These are phyloP conservation scores for Drosophila nikananu DNA, from an alignment of 1,140 invertebrate species.

Conservation along the genomic window DNA sequence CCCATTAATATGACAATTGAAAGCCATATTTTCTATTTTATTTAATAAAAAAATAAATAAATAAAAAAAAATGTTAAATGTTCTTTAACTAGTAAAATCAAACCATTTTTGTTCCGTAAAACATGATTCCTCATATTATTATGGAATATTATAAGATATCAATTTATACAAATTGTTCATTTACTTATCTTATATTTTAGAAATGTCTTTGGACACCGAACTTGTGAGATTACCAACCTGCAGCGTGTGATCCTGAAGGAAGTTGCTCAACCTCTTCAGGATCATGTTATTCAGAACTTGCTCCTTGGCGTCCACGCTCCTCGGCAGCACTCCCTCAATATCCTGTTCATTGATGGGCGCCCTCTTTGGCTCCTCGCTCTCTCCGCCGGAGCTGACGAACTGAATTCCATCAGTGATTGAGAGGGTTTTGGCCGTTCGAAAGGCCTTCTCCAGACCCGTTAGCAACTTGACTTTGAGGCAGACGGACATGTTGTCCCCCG, in stretches of 20 bases:
- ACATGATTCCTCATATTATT: background rate
- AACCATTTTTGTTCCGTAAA: background rate
- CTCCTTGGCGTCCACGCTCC: slow-evolving; percentile 90
- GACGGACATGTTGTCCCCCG: slow-evolving; percentile 88
- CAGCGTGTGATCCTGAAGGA: slow-evolving; percentile 91
- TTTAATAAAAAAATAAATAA: too few relatives aligned
- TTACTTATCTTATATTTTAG: background rate
- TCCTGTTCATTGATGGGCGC: slow-evolving; percentile 86
- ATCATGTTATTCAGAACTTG: slow-evolving; percentile 91
- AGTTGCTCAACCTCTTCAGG: slow-evolving; percentile 89
- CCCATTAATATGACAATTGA: too few relatives aligned
- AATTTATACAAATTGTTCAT: background rate
- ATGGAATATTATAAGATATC: background rate
- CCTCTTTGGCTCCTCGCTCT: slow-evolving; percentile 55
- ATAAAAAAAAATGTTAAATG: too few relatives aligned
- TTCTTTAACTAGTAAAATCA: too few relatives aligned
- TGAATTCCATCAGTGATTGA: slow-evolving; percentile 90
- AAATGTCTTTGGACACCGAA: too few relatives aligned
- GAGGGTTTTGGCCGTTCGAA: slow-evolving; percentile 88
- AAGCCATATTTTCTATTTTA: background rate
- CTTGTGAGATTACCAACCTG: slow-evolving; percentile 86
- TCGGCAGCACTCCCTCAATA: slow-evolving; percentile 89
- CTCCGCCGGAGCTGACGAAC: slow-evolving; percentile 86
- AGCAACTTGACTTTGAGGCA: slow-evolving; percentile 92
- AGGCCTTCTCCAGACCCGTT: slow-evolving; percentile 89